Evolutionary conservation across 2,888 invertebrate genomes (phyloP).

Genomic region (Mactromeris polynyma): DNA sequence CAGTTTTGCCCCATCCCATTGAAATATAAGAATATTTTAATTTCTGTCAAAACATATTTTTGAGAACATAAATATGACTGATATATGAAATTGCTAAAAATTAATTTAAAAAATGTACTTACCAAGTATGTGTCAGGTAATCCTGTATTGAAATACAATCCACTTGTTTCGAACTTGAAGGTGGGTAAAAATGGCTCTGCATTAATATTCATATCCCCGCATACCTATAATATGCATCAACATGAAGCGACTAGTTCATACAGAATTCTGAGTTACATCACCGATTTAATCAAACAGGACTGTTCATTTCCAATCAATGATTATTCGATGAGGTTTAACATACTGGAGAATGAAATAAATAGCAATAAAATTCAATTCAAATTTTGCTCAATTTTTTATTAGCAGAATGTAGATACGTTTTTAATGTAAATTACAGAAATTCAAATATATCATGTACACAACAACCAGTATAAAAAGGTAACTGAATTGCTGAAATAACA

Average conservation of each 20-base stretch:
- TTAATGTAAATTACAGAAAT: neutral
- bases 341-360: neutral
- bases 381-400: neutral
- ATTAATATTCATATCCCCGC: slow-evolving; percentile 37
- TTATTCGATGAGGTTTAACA: too few species aligned
- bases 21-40: too few species aligned
- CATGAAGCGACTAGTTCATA: neutral
- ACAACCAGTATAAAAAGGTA: neutral
- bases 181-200: slow-evolving; percentile 29
- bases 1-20: too few species aligned
- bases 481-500: neutral
- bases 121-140: neutral
- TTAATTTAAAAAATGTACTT: neutral
- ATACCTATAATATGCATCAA: neutral
- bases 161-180: neutral
- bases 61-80: too few species aligned
- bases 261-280: neutral
- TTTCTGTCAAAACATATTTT: too few species aligned
- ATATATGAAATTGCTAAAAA: too few species aligned
- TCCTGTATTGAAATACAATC: neutral
- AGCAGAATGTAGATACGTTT: neutral
- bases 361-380: neutral
- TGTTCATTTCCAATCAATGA: neutral
- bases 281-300: neutral
- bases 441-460: neutral